These are phyloP conservation scores for Dicerorhinus sumatrensis DNA, from an alignment of 2,113 vertebrate genomes.

Conservation along the genomic window DNA sequence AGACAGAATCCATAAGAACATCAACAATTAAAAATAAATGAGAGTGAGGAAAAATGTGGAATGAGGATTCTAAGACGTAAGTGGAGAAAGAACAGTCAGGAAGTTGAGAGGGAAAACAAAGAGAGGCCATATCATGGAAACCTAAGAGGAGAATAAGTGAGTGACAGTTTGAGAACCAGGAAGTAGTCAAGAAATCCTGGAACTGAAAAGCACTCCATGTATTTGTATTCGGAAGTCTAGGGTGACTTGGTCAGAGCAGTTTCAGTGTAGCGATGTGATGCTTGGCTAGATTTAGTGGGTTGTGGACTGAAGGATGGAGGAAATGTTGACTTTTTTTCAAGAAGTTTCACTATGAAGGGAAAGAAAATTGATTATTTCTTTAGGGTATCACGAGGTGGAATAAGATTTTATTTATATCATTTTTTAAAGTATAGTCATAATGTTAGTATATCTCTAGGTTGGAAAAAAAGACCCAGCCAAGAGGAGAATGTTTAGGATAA, in stretches of 20 bases:
- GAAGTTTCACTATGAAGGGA: background rate
- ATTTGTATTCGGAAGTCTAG: background rate
- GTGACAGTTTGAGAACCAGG: background rate
- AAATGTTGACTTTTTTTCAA: background rate
- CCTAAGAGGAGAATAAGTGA: background rate
- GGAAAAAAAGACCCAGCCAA: background rate
- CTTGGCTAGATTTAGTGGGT: background rate
- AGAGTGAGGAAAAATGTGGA: background rate
- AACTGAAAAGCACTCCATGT: background rate
- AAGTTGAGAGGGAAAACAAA: background rate
- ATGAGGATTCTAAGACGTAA: background rate
- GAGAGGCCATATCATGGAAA: fast-evolving
- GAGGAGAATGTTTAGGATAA: background rate
- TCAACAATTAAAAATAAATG: background rate
- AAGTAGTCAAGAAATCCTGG: too few relatives aligned
- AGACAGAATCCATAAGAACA: background rate
- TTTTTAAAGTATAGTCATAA: background rate
- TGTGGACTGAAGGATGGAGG: background rate
- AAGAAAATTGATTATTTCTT: background rate
- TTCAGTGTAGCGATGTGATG: background rate
- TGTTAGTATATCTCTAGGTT: background rate
- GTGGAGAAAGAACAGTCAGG: background rate
- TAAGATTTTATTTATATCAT: background rate
- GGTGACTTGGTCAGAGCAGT: background rate
- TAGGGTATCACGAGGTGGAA: background rate